These are phyloP conservation scores for Andrena dorsata DNA, from an alignment of 2,888 invertebrate genomes.

Conservation along the genomic window DNA sequence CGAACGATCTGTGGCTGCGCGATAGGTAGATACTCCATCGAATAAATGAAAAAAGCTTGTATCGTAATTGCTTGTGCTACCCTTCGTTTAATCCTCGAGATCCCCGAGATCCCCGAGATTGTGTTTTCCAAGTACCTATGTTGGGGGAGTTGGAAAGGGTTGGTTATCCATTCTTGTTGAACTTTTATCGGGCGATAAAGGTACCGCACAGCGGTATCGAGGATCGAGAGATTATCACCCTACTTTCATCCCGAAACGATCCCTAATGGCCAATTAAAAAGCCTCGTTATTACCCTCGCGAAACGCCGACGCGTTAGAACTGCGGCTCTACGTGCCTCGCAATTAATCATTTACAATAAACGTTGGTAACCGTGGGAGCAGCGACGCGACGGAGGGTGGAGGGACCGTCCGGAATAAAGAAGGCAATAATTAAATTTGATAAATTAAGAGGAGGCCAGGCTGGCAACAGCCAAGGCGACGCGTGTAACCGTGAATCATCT, in stretches of 20 bases:
- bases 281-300: neutral
- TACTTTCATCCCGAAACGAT: neutral
- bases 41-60: neutral
- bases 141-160: too few species aligned
- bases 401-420: neutral
- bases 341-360: constrained; percentile 21
- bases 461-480: neutral
- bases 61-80: neutral
- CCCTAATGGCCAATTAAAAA: constrained; percentile 22
- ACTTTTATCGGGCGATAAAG: too few species aligned
- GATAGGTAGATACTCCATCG: too few species aligned
- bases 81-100: neutral
- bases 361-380: neutral
- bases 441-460: constrained; percentile 9
- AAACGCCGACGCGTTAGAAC: neutral
- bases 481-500: constrained; percentile 36
- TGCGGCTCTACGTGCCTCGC: neutral
- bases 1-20: neutral
- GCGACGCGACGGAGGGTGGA: neutral
- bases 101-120: neutral
- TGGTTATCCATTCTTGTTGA: too few species aligned
- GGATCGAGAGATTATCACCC: neutral
- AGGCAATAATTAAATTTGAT: constrained; percentile 21
- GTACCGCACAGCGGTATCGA: too few species aligned
- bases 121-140: neutral